phyloP scores from a whole-genome alignment of 1,140 invertebrate genomes.

The Callitettix versicolor region DNA sequence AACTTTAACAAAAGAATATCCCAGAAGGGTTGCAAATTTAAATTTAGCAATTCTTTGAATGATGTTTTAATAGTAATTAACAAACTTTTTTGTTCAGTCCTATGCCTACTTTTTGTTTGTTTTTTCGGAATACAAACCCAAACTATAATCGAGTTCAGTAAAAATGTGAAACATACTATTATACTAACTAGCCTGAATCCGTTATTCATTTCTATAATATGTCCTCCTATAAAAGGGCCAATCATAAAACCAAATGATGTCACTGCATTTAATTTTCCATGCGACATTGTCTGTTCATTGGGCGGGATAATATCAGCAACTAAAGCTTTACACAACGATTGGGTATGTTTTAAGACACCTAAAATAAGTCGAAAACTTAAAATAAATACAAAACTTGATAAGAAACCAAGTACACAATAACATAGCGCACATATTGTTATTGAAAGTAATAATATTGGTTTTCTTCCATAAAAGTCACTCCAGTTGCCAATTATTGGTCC shows the following conservation, averaged over 20 bases:
- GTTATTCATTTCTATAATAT: constrained; percentile 63
- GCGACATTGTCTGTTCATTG: constrained; percentile 59
- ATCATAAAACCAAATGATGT: constrained; percentile 95
- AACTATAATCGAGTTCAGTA: constrained; percentile 39
- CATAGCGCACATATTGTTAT: constrained; percentile 43
- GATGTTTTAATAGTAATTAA: constrained; percentile 7
- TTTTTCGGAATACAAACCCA: constrained; percentile 31
- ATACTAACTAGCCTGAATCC: constrained; percentile 42
- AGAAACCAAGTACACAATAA: constrained; percentile 57
- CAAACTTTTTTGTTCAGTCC: constrained; percentile 11
- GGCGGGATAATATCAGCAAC: constrained; percentile 77
- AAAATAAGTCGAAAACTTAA: constrained; percentile 83
- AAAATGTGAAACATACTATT: constrained; percentile 37
- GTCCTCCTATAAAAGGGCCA: constrained; percentile 86
- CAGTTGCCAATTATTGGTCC: constrained; percentile 88
- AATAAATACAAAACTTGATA: constrained; percentile 79
- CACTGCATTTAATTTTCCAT: constrained; percentile 91
- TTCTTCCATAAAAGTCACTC: constrained; percentile 90
- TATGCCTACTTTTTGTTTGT: constrained; percentile 22
- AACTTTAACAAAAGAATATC: constrained; percentile 43
- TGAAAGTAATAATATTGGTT: constrained; percentile 68
- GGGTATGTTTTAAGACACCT: constrained; percentile 82
- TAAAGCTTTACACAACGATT: constrained; percentile 79
- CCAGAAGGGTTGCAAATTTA: constrained; percentile 44
- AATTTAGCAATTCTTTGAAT: constrained; percentile 30